Percentiles rank a stretch among this genome's conserved stretches.
These are phyloP conservation scores for Spodoptera littoralis DNA, from an alignment of 2,888 invertebrate species.

Conservation along the genomic window DNA sequence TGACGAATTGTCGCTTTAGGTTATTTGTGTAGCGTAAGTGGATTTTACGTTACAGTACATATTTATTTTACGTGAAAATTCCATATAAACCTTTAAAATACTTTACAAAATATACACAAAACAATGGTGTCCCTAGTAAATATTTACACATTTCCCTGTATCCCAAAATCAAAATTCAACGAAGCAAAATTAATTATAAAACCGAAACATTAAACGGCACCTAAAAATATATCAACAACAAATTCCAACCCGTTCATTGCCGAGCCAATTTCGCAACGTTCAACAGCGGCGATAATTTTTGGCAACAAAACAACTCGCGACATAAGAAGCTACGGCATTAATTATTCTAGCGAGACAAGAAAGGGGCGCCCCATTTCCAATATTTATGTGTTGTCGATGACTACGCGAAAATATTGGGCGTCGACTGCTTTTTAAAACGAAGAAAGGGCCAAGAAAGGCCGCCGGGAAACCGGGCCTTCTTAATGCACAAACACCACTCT, in stretches of 20 bases:
- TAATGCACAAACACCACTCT: slow-evolving; percentile 88
- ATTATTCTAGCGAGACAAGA: slow-evolving; percentile 88
- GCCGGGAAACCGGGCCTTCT: slow-evolving; percentile 84
- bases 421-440: slow-evolving; percentile 89
- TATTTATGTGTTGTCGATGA: slow-evolving; percentile 90
- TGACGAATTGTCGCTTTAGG: no score
- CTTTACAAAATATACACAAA: no score
- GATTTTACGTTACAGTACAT: no score
- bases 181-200: slow-evolving; percentile 7
- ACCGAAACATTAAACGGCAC: slow-evolving; percentile 19
- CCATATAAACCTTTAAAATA: no score
- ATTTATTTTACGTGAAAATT: no score
- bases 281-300: slow-evolving; percentile 76
- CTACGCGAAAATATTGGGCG: slow-evolving; percentile 87
- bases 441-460: slow-evolving; percentile 88
- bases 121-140: no score
- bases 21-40: no score
- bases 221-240: slow-evolving; percentile 36
- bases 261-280: slow-evolving; percentile 69
- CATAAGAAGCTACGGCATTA: slow-evolving; percentile 86
- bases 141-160: neutral
- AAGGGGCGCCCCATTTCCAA: slow-evolving; percentile 88
- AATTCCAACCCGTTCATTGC: slow-evolving; percentile 59
- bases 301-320: slow-evolving; percentile 83
- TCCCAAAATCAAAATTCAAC: neutral